Base-by-base conservation (phyloP, 2,113 vertebrate species). In the Syrmaticus mikado region DNA sequence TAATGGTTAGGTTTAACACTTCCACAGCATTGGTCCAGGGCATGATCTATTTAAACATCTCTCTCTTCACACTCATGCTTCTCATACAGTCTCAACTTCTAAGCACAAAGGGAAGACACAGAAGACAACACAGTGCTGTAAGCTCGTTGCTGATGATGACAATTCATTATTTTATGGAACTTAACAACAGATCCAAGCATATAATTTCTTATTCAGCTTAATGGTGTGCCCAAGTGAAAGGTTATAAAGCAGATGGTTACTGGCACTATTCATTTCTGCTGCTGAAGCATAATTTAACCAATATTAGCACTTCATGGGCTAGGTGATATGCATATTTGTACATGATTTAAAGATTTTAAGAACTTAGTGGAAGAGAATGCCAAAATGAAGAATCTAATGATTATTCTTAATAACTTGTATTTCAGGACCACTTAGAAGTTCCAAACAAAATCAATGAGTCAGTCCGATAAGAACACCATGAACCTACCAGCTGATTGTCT, bases 1-100 rank as follows among this genome's bases (percentile, higher is more conserved):
- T 93, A 92, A 96, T 86, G 86, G 68, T 65, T 68, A 84, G 57
- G 34, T 58, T 86, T 93, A 84, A 89, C 41, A 78, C 9, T 89
- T 91, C 34, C 64, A 55, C 9, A 58, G 38, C 16, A 76, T 19
- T 85, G 11, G 60, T 61, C 18, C 9, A 22, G 14, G 30, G 16
- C 20, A 89, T 7, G 38, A 58, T 19, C 46, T 2, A 65, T 45
- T 58, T 38, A 41, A 82, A 81, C 40, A 3, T 50, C 68, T 22
- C 60, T 58, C 40, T 70, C 53, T 76, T 22, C 40, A 66, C 52
- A 64, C 41, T 83, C 36, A 62, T 71, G 6, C 4, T 36, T 57
- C 48, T 50, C 16, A 38, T 19, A 34, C 4, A 70, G 19, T 55
- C 21, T 46, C 34, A 55, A 76, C 82, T 52, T 79, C 71, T 43